Conservation (phyloP, 2,888 invertebrate genomes). For the Lymantria dispar region DNA sequence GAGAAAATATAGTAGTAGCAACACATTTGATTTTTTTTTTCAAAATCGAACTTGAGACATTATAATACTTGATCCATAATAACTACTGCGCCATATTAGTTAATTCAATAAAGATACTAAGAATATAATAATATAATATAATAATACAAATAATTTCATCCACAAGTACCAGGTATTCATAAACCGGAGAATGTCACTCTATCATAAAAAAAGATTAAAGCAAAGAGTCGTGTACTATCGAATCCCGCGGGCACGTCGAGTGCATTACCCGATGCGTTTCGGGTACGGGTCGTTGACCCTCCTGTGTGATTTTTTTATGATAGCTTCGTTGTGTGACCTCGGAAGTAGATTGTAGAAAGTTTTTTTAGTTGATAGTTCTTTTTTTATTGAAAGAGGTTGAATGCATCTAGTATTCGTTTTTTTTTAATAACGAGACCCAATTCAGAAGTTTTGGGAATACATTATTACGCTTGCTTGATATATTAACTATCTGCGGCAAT, state of each 20-base stretch:
- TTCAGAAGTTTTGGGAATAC: too few species aligned
- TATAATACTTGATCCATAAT: too few species aligned
- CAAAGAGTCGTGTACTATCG: slow-evolving; percentile 11
- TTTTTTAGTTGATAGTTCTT: slow-evolving; percentile 18
- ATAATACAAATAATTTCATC: not conserved
- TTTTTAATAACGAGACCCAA: not conserved
- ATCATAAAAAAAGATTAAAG: slow-evolving; percentile 16
- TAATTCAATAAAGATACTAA: too few species aligned
- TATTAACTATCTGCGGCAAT: too few species aligned
- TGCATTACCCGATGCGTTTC: slow-evolving; percentile 62
- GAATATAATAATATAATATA: too few species aligned
- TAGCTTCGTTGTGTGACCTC: slow-evolving; percentile 41
- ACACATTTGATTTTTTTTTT: too few species aligned
- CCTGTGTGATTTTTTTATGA: slow-evolving; percentile 65
- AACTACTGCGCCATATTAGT: too few species aligned
- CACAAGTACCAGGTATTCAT: slow-evolving; percentile 18
- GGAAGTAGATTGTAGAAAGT: slow-evolving; percentile 36
- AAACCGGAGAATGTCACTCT: slow-evolving; percentile 11
- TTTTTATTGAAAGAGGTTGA: not conserved
- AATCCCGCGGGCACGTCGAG: slow-evolving; percentile 46
- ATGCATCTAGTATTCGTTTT: not conserved
- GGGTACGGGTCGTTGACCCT: slow-evolving; percentile 52
- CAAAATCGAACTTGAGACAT: too few species aligned
- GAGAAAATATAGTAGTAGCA: too few species aligned
- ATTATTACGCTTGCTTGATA: too few species aligned